phyloP scores from a whole-genome alignment of 1,140 invertebrate genomes.

The Rhopalosiphum maidis region DNA sequence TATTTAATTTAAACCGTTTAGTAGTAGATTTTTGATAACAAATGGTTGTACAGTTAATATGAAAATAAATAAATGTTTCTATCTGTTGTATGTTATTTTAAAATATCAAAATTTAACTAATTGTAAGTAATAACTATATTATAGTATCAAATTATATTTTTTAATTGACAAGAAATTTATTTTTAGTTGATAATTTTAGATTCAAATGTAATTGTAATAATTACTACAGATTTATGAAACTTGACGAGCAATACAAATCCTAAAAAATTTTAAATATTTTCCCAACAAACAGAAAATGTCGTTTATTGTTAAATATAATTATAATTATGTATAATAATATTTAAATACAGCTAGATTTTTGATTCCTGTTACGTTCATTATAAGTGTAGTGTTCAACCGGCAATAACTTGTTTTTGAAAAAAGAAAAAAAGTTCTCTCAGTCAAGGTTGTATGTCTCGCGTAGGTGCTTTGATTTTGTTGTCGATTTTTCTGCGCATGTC shows the following conservation, averaged over 20 bases:
- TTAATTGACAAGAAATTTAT: neutral
- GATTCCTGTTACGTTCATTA: neutral
- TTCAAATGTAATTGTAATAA: neutral
- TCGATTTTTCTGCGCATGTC: slow-evolving; percentile 13
- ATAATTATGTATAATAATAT: neutral
- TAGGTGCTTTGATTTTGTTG: neutral
- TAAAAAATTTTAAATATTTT: neutral
- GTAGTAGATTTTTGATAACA: neutral
- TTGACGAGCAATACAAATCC: neutral
- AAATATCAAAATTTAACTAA: neutral
- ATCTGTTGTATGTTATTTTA: neutral
- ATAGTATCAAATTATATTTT: neutral
- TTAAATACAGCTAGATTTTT: neutral
- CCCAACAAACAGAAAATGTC: neutral
- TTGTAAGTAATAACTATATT: neutral
- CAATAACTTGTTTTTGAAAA: neutral
- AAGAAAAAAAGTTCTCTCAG: neutral
- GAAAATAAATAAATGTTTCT: neutral
- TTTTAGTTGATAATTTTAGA: neutral
- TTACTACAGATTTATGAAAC: neutral
- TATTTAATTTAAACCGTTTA: neutral
- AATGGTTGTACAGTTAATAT: neutral
- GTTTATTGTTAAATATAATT: neutral
- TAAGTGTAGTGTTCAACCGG: neutral
- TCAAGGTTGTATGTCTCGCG: neutral